Evolutionary conservation across 2,888 invertebrate genomes (phyloP), one percentile per base, ranked within the genome.

Genomic region (Folsomia manolachei): DNA sequence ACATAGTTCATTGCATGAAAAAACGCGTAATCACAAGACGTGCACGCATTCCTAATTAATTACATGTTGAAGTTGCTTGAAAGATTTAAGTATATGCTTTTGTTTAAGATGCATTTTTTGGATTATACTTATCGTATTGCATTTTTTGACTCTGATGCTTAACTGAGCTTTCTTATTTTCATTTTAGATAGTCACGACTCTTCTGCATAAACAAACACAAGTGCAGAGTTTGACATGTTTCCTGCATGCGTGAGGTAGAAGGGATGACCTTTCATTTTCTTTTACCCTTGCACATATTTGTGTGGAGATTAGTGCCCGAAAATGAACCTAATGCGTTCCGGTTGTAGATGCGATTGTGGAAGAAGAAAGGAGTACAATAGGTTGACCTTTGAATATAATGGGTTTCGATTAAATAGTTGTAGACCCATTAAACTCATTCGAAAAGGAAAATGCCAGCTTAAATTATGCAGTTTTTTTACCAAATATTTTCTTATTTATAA

Each of bases 351-450:
- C 14, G 39, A 39, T 9, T 39, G 14, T 39, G 39, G 39, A 39
- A 4, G 14, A 14, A 39, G 39, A 39, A 39, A 9, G 19, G 18
- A 56, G n/a, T 21, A 56, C 9, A 51, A 51, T 51, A 21, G 21
- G 19, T 4, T 56, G n/a, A 56, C 56, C 56, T 56, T 56, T 56
- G 56, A 56, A 56, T 56, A 56, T 7, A 56, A 56, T 56, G 19
- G 19, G 56, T 70, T 66, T 63, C 63, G 67, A 69, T 69, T 69
- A 74, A 74, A 71, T 71, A 69, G 69, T 27, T 65, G 39, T 9
- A 39, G 39, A 39, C 4, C 39, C 39, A 39, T 39, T 39, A 39
- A 9, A 39, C 14, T 4, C 7, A 39, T 39, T n/a, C n/a, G n/a
- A n/a, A n/a, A n/a, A 39, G 39, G 7, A 14, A 39, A 39, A 39